A percentile compares a stretch with the other conserved stretches of the same genome.
phyloP scores from a whole-genome alignment of 30 jellyfish, hydroid and myxozoan genomes.

The Calvadosia cruxmelitensis region DNA sequence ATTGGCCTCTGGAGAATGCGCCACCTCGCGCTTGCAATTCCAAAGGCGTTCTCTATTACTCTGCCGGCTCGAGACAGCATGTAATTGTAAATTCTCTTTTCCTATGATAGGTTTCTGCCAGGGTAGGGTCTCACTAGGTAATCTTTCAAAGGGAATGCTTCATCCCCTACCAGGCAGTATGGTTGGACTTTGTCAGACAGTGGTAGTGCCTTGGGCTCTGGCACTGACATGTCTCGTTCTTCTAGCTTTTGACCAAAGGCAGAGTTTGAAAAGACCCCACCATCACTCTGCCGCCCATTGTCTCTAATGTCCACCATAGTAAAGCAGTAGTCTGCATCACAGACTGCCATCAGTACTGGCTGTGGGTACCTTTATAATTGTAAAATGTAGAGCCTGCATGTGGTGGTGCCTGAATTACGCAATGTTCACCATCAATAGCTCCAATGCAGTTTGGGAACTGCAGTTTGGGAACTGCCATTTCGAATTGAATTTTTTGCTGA shows the following conservation, averaged over 20 bases:
- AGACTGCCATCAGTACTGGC: slow-evolving; percentile 28
- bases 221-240: neutral
- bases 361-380: slow-evolving; percentile 33
- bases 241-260: no score
- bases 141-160: slow-evolving; percentile 63
- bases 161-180: slow-evolving; percentile 39
- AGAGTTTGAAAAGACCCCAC: slow-evolving; percentile 54
- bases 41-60: slow-evolving; percentile 48
- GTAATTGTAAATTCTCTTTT: slow-evolving; percentile 28
- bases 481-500: no score
- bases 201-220: neutral
- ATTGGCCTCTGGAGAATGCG: slow-evolving; percentile 52
- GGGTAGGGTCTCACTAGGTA: slow-evolving; percentile 48
- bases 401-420: slow-evolving; percentile 48
- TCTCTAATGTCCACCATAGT: slow-evolving; percentile 33
- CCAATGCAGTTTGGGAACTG: slow-evolving; percentile 39
- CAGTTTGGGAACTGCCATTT: no score
- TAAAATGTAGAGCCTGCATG: slow-evolving; percentile 31
- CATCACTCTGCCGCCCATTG: slow-evolving; percentile 42
- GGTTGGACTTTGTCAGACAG: neutral
- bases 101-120: slow-evolving; percentile 23
- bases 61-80: slow-evolving; percentile 45
- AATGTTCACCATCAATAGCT: slow-evolving; percentile 43
- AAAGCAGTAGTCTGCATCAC: slow-evolving; percentile 20
- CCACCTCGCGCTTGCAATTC: slow-evolving; percentile 45